These are phyloP conservation scores for Copidosoma aretas DNA, from an alignment of 2,888 invertebrate genomes.

Conservation along the genomic window DNA sequence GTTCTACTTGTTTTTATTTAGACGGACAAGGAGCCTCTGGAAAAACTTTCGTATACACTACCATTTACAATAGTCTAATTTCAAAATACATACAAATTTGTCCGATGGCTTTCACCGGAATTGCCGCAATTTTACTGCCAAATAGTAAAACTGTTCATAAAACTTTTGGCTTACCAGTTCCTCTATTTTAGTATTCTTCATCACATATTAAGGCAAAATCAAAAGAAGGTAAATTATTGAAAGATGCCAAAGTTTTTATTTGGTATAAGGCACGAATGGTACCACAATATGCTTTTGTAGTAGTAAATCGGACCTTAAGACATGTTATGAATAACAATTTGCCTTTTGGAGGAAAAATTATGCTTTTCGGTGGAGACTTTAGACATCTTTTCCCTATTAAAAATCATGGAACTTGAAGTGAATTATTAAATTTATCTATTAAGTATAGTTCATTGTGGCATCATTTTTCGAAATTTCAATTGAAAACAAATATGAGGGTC, in stretches of 20 bases:
- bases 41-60: not conserved
- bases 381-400: constrained; percentile 14
- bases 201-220: constrained; percentile 41
- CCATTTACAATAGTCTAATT: too few species aligned
- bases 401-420: constrained; percentile 16
- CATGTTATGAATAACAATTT: constrained; percentile 42
- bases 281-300: constrained; percentile 42
- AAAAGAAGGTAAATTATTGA: constrained; percentile 38
- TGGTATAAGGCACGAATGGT: constrained; percentile 47
- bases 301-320: constrained; percentile 40
- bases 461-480: constrained; percentile 20
- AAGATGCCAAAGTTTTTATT: constrained; percentile 39
- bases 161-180: constrained; percentile 50
- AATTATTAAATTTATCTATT: constrained; percentile 15
- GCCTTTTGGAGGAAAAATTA: constrained; percentile 28
- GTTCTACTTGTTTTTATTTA: constrained; percentile 15
- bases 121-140: constrained; percentile 51
- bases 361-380: constrained; percentile 22
- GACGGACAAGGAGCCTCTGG: constrained; percentile 32
- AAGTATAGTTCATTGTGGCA: constrained; percentile 19
- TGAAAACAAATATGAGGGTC: too few species aligned
- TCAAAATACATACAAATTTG: constrained; percentile 30
- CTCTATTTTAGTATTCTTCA: constrained; percentile 37
- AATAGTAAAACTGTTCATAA: constrained; percentile 57
- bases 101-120: constrained; percentile 53